Conservation (phyloP, 2,888 invertebrate species). For the Sussaba pulchella region DNA sequence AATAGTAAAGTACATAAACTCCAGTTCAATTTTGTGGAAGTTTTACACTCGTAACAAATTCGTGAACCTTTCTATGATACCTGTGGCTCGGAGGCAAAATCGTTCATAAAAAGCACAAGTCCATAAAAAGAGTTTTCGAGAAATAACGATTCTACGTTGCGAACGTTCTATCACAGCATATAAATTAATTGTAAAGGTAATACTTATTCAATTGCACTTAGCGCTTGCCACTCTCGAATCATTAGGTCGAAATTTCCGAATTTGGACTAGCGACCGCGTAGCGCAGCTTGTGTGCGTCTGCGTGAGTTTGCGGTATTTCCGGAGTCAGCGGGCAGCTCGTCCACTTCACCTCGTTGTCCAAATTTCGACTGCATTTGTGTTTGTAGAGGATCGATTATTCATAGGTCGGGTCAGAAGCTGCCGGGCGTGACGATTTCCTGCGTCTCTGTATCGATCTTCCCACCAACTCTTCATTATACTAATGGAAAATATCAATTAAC, state of each 20-base stretch:
- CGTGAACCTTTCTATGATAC: too few relatives aligned
- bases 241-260: neutral
- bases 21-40: constrained; percentile 1
- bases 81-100: too few relatives aligned
- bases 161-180: too few relatives aligned
- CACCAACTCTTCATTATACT: neutral
- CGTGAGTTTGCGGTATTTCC: constrained; percentile 7
- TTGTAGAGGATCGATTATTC: constrained; percentile 9
- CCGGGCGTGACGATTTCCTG: neutral
- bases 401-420: neutral
- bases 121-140: too few relatives aligned
- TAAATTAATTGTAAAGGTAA: too few relatives aligned
- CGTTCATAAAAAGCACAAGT: too few relatives aligned
- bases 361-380: constrained; percentile 2
- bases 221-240: constrained; percentile 40
- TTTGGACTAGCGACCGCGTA: constrained; percentile 1
- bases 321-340: constrained; percentile 7
- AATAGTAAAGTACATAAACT: constrained; percentile 16
- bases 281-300: neutral
- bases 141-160: too few relatives aligned
- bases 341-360: neutral
- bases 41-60: constrained; percentile 27
- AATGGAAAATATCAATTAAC: too few relatives aligned
- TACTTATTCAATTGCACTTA: too few relatives aligned
- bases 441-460: neutral